phyloP scores from a whole-genome alignment of 2,888 invertebrate species.

The Scaptomyza flava region DNA sequence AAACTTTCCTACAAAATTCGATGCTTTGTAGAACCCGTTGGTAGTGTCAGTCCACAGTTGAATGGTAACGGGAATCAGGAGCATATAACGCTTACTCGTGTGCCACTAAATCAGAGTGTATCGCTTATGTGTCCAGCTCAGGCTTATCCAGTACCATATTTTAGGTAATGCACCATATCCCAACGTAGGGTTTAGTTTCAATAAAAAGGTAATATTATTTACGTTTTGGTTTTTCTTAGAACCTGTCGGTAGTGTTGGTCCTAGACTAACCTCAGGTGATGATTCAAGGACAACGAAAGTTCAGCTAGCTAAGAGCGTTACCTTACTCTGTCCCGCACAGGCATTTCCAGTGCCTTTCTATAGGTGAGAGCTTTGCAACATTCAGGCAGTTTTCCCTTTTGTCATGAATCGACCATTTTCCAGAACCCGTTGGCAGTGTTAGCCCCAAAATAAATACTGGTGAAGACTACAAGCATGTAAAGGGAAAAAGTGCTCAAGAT shows the following conservation, averaged over 20 bases:
- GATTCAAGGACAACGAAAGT: slow-evolving; percentile 85
- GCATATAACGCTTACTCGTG: slow-evolving; percentile 85
- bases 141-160: slow-evolving; percentile 88
- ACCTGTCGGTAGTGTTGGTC: slow-evolving; percentile 85
- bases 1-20: background rate
- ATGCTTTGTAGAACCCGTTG: slow-evolving; percentile 85
- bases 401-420: slow-evolving; percentile 26
- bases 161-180: slow-evolving; percentile 86
- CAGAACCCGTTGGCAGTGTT: slow-evolving; percentile 85
- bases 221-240: slow-evolving; percentile 75
- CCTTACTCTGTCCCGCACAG: slow-evolving; percentile 88
- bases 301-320: slow-evolving; percentile 84
- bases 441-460: slow-evolving; percentile 88
- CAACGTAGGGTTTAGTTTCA: slow-evolving; percentile 37
- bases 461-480: slow-evolving; percentile 86
- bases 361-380: slow-evolving; percentile 86
- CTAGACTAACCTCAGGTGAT: slow-evolving; percentile 89
- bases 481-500: slow-evolving; percentile 84
- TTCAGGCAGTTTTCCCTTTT: slow-evolving; percentile 48
- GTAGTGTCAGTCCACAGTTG: slow-evolving; percentile 87
- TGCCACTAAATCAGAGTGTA: slow-evolving; percentile 85
- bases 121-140: slow-evolving; percentile 90
- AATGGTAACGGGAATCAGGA: slow-evolving; percentile 87
- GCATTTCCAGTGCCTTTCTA: slow-evolving; percentile 89
- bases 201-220: background rate